Conservation (phyloP, 2,797 vertebrate genomes). For the Acanthornis magna region DNA sequence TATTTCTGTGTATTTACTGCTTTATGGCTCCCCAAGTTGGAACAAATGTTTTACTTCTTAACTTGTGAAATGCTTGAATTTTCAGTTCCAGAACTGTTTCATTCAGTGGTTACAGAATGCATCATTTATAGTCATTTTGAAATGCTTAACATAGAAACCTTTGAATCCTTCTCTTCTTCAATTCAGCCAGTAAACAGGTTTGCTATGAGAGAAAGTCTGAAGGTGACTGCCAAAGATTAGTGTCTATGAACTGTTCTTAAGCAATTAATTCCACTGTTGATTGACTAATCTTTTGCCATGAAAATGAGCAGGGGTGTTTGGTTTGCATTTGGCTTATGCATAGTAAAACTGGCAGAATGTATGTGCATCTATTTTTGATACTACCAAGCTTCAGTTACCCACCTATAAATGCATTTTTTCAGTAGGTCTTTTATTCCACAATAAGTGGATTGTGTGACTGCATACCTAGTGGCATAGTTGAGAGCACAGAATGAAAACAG, state of each 20-base stretch:
- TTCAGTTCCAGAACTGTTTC: not conserved
- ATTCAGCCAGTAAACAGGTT: not conserved
- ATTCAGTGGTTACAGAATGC: not conserved
- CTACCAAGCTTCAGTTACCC: not conserved
- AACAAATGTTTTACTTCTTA: not conserved
- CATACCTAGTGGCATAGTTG: not conserved
- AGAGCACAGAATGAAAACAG: not conserved
- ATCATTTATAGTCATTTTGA: not conserved
- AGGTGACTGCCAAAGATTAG: not conserved
- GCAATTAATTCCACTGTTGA: constrained; percentile 31
- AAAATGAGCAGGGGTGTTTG: not conserved
- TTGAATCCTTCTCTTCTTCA: not conserved
- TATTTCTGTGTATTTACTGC: not conserved
- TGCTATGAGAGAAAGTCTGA: not conserved
- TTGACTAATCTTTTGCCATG: not conserved
- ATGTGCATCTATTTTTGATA: not conserved
- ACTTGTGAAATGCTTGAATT: constrained; percentile 5
- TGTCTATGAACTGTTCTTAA: constrained; percentile 7
- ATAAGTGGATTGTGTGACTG: not conserved
- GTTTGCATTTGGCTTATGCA: not conserved
- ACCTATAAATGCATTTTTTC: not conserved
- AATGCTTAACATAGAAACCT: not conserved
- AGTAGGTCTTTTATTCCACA: not conserved
- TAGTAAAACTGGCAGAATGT: not conserved
- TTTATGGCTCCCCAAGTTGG: not conserved